phyloP scores from a whole-genome alignment of 1,140 invertebrate genomes.

The Zeugodacus cucurbitae region DNA sequence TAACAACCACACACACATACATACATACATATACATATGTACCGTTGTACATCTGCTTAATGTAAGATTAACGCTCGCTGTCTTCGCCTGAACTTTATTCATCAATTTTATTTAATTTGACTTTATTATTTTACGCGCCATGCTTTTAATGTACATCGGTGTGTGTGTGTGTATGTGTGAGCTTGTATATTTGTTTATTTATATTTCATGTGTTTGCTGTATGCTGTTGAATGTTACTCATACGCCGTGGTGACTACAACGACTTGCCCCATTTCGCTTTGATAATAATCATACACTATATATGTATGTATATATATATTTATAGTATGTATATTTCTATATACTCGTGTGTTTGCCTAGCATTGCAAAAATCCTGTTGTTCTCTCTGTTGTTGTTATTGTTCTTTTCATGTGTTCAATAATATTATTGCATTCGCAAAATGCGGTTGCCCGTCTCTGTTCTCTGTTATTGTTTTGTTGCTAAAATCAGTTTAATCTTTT shows the following conservation, averaged over 20 bases:
- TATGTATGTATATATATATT: too few relatives aligned
- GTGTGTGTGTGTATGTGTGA: neutral
- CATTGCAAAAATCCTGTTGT: neutral
- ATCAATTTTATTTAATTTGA: conserved; percentile 1
- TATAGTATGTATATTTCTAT: too few relatives aligned
- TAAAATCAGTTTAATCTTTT: neutral
- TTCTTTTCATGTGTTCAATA: too few relatives aligned
- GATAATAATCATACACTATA: too few relatives aligned
- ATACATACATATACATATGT: neutral
- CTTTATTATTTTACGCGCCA: neutral
- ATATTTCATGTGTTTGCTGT: too few relatives aligned
- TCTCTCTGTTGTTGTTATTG: neutral
- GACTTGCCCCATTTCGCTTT: neutral
- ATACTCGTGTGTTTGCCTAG: neutral
- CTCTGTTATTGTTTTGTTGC: neutral
- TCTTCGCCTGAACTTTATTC: neutral
- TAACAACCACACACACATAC: neutral
- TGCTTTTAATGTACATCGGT: neutral
- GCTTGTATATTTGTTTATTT: neutral
- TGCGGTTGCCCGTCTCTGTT: neutral
- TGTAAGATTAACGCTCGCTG: neutral
- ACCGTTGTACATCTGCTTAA: neutral
- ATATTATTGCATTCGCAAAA: neutral
- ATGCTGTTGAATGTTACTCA: neutral
- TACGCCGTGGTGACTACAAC: neutral